Percentiles rank a stretch among this genome's conserved stretches.
Conservation (phyloP, 1,140 invertebrate species). For the Homalodisca vitripennis region DNA sequence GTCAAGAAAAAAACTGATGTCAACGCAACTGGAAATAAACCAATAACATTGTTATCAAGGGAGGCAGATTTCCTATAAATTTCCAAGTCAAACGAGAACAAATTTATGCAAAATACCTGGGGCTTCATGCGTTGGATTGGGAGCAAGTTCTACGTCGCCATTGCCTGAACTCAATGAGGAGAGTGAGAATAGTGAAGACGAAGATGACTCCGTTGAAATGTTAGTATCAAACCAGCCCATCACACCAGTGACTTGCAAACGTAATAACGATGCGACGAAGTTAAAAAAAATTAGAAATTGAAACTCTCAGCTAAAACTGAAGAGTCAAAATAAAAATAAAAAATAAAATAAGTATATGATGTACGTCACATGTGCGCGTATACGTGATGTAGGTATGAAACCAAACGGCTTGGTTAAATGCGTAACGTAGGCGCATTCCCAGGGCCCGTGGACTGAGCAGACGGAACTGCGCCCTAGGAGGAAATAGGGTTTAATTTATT, state of each 20-base stretch:
- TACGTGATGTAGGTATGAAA: background rate
- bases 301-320: conserved; percentile 16
- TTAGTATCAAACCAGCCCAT: background rate
- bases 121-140: background rate
- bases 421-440: too few species aligned
- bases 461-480: too few species aligned
- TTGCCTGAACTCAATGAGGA: background rate
- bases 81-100: background rate
- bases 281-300: conserved; percentile 2
- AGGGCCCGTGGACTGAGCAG: too few species aligned
- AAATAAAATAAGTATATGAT: background rate
- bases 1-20: too few species aligned
- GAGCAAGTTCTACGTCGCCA: background rate
- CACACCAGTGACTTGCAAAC: background rate
- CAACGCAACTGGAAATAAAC: conserved; percentile 7
- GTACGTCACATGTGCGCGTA: background rate
- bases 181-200: background rate
- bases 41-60: conserved; percentile 3
- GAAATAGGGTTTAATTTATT: too few species aligned
- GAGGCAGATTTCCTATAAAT: background rate
- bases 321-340: background rate
- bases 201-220: background rate
- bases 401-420: background rate
- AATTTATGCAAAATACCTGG: background rate
- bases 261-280: too few species aligned